Base-by-base conservation (phyloP, 2,888 invertebrate species). In the Chirona hameri region DNA sequence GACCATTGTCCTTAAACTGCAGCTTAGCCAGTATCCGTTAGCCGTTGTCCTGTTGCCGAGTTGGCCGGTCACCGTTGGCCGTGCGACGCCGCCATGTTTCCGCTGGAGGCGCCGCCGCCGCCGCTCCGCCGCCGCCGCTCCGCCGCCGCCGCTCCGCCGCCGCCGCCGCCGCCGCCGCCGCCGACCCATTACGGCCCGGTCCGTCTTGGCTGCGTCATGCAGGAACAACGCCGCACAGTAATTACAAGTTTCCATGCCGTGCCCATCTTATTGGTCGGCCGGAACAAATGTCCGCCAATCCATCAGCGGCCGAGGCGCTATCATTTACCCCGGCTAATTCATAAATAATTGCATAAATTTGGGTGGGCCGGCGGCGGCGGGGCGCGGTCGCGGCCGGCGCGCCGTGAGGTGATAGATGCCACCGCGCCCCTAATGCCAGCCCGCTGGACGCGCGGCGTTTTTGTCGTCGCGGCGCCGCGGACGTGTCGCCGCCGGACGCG, bases 231-330 rank as follows among this genome's bases (percentile, higher is more conserved):
- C 76, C 39, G 76, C 39, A 52, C 52, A 15, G 76, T 76, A 76
- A 76, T 76, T 76, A 76, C 76, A 76, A 76, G 76, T 76, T 76
- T 76, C 76, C 76, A 76, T 76, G 76, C 76, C 76, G 76, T 76
- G 46, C 76, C 76, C 76, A 27, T 76, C 76, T 76, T 76, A 76
- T 76, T 76, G 76, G 76, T 76, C 76, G 76, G 76, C 76, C 39
- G 24, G 76, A 46, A 76, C 76, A 76, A 76, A 76, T 76, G 76
- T 46, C 21, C 39, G 46, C 76, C 76, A 46, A 76, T 76, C 76
- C 39, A 76, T 76, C 76, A 39, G 39, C 39, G 24, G 76, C 39
- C 27, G 39, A 39, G 39, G 76, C 76, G 39, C 76, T 76, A 76
- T 76, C 76, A 76, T 76, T 76, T 76, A 76, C 76, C 76, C 9